Base-by-base conservation (phyloP, 37 sponge, comb jelly and placozoan genomes). In the Tethya wilhelma region DNA sequence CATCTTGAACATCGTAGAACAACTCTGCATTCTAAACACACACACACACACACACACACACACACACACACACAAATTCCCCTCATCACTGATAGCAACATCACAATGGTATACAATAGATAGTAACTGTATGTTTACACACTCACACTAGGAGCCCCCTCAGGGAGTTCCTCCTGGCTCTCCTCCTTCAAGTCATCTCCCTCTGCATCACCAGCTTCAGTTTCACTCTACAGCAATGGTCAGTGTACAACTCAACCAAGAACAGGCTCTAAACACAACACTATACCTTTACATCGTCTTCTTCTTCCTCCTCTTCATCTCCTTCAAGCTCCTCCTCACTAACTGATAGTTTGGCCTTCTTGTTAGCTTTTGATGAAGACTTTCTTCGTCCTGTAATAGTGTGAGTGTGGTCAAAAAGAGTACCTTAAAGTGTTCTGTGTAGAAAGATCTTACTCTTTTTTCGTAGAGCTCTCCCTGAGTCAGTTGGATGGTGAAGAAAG, bases 401-500 rank as follows among this genome's bases (percentile, higher is more conserved):
- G 12, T n/a, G n/a, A n/a, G n/a, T n/a, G n/a, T 8, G 4, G 33
- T 9, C 69, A 39, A 38, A 37, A 9, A 17, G 9, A 34, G 9
- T 39, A 34, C 8, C 17, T 39, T 7, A 67, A 37, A 67, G 9
- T 67, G n/a, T 34, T n/a, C 12, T 67, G 23, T 67, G 23, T 8
- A 6, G 26, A 60, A 7, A n/a, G 6, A n/a, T 8, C 63, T 25
- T 8, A 12, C 28, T 60, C 7, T 23, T 60, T 8, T 12, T n/a
- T 60, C 25, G 6, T 25, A 26, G 63, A n/a, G 23, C 74, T 29
- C 33, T 73, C 28, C 74, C 74, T 4, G 34, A 36, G 37, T 77
- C 59, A 19, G 32, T 23, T 67, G 88, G 88, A 17, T 75, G 56
- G 59, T 80, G 42, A 9, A 87, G 62, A 49, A 87, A 87, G 4